Conservation (phyloP, 2,888 invertebrate species). For the Actias luna region DNA sequence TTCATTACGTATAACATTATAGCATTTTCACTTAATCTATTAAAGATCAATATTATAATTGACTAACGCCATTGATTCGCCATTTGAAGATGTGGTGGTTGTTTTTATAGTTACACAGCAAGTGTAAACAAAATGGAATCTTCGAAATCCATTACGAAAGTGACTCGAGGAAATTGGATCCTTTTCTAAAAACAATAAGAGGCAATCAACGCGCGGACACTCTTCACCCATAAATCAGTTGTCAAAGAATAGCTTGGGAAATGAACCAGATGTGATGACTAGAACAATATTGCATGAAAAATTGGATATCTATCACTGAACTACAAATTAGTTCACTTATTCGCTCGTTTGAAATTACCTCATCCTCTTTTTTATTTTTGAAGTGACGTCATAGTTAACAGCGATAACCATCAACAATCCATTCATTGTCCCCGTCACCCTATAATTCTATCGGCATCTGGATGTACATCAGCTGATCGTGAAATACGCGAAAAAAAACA, state of each 20-base stretch:
- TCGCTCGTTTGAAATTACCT: background rate
- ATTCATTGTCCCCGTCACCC: no score
- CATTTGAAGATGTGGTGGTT: background rate
- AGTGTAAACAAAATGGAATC: conserved; percentile 12
- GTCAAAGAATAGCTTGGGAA: conserved; percentile 32
- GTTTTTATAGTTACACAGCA: conserved; percentile 4
- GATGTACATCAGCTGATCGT: no score
- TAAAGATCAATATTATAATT: background rate
- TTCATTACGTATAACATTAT: background rate
- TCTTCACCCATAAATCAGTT: conserved; percentile 40
- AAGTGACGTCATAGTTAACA: no score
- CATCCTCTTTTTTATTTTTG: background rate
- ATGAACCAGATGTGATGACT: conserved; percentile 28
- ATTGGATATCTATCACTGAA: background rate
- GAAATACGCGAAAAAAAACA: no score
- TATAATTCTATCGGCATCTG: no score
- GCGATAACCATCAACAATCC: no score
- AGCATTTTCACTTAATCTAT: background rate
- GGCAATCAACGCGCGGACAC: conserved; percentile 38
- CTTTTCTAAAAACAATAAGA: conserved; percentile 38
- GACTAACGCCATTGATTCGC: background rate
- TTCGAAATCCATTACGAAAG: conserved; percentile 24
- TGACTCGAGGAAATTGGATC: conserved; percentile 24
- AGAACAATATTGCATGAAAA: conserved; percentile 21
- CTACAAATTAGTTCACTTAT: background rate